Evolutionary conservation across 2,113 vertebrate species (phyloP), one percentile per base, ranked within the genome.

Genomic region (Phainopepla nitens): DNA sequence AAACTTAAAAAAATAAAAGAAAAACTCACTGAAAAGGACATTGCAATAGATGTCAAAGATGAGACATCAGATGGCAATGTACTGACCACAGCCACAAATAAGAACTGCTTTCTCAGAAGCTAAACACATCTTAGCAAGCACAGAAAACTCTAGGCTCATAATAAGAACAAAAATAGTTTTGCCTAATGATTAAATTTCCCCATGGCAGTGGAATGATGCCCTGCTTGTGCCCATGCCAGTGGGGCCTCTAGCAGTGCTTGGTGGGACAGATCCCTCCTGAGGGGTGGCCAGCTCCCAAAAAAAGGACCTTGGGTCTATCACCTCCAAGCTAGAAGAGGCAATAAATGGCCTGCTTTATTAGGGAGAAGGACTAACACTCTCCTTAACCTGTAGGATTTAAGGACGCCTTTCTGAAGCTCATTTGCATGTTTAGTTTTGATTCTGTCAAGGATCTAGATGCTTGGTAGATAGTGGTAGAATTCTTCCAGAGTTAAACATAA

Each of bases 231-330:
- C 53, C 62, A 27, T 25, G 28, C 8, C 29, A 19, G 2, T 1
- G 0, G 4, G 16, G 6, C 20, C 53, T 54, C 64, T 11, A 77
- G 33, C 56, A 53, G 31, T 20, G 7, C 9, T 19, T 1, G 0
- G 47, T 24, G 4, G 39, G 17, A 50, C 47, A 78, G 50, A 23
- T 21, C 29, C 35, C 4, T 6, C 25, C n/a, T 7, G 0, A 14
- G 16, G 35, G 21, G 5, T 35, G 31, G 14, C 9, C 54, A 39
- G 15, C 6, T 53, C 27, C n/a, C 33, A 41, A 8, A 13, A 69
- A 27, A 33, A 8, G 20, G 39, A 35, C 31, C 25, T 29, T 25
- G 50, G 5, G 9, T 39, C 23, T 36, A 41, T 49, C 45, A 70
- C 60, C 49, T 77, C 50, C 1, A 1, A 66, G 64, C 17, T 39